A percentile compares a stretch with the other conserved stretches of the same genome.
Evolutionary conservation across 2,797 vertebrate genomes (phyloP).

Genomic region (Acrossocheilus wenchowensis): DNA sequence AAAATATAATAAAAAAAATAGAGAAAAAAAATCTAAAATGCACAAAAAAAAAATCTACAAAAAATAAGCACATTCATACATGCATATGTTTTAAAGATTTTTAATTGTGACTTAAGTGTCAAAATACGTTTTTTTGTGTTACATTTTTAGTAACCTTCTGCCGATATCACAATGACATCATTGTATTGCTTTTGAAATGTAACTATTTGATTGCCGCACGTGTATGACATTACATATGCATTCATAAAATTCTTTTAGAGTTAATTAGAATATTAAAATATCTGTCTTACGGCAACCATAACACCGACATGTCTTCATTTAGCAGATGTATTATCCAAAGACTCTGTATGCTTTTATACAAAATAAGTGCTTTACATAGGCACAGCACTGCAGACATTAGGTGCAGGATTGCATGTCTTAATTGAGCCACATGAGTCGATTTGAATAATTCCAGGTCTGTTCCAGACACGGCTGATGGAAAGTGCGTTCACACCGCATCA

Average conservation of each 20-base stretch:
- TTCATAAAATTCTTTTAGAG: background rate
- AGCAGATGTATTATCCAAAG: background rate
- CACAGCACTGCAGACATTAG: background rate
- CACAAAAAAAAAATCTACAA: background rate
- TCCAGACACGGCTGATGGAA: constrained; percentile 33
- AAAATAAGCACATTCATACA: no score
- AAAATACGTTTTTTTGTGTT: background rate
- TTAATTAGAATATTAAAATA: background rate
- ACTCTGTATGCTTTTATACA: constrained; percentile 1
- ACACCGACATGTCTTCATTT: background rate
- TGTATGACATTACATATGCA: background rate
- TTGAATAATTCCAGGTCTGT: constrained; percentile 45
- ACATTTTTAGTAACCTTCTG: no score
- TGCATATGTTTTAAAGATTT: background rate
- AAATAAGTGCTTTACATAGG: constrained; percentile 1
- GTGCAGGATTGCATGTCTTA: constrained; percentile 26
- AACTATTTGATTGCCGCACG: background rate
- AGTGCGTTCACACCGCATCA: constrained; percentile 35
- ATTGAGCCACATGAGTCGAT: constrained; percentile 26
- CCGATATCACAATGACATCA: background rate
- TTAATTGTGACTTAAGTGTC: background rate
- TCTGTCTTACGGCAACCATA: background rate
- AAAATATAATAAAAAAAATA: background rate
- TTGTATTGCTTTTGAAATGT: background rate
- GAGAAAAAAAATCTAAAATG: background rate